Base-by-base conservation (phyloP, 2,888 invertebrate species). In the Tyria jacobaeae region DNA sequence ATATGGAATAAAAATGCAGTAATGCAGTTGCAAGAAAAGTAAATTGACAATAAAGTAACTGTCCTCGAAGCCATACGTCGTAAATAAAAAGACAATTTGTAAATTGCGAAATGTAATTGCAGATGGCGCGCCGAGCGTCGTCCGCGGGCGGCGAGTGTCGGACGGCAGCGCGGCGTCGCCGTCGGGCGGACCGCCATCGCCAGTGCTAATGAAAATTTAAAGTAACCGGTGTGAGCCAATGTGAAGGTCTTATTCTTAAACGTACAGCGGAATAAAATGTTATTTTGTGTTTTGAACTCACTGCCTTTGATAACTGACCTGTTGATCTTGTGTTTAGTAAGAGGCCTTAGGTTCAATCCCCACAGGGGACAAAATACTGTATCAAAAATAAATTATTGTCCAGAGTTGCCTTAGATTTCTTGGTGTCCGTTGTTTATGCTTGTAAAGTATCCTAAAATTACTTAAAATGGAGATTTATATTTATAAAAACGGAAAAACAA, bases 171-270 rank as follows among this genome's bases (percentile, higher is more conserved):
- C 61, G 51, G 55, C 58, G 52, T 27, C 49, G 57, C 60, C 66
- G 68, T 60, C 68, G 67, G 66, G 64, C 67, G 71, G 67, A 76
- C 72, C 34, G 37, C 37, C 77, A 70, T 68, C 58, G 69, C 61
- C 78, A 66, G 81, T 82, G 86, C 87, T 91, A 89, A 91, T 92
- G 90, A 92, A 91, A 91, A 90, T 90, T 91, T 92, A 91, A 91
- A 90, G 87, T 87, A 88, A 88, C 89, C 85, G 81, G 85, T 87
- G 86, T 83, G 71, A 80, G 78, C 75, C 68, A 63, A 68, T 62
- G 52, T 57, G 34, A 17, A 60, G 76, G 78, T 60, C 62, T 76
- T 77, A 75, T 70, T 52, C 48, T 76, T 34, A 59, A 73, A 73
- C 71, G 57, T 37, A 57, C 9, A 67, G 64, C 71, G 69, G 55